Evolutionary conservation across 1,140 invertebrate genomes (phyloP), one percentile per base, ranked within the genome.

Genomic region (Triops cancriformis): DNA sequence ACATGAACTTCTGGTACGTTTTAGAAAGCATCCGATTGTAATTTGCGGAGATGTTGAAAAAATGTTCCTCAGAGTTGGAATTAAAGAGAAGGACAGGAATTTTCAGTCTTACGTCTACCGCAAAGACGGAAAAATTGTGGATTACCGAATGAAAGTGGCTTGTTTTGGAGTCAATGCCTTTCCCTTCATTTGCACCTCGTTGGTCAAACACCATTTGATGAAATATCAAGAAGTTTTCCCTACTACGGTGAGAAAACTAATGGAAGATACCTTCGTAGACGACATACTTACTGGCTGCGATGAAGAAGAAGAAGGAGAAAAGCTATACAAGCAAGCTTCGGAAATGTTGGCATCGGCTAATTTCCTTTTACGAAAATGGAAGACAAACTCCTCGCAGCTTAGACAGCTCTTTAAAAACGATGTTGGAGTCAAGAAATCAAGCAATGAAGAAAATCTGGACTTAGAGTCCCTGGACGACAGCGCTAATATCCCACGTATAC

Each of bases 251-350:
- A 26, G 7, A 23, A 31, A 26, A 26, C 12, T 73, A 26, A 73
- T 26, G 28, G 73, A 73, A 73, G 73, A 31, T 26, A 26, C 85
- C 77, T 88, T 86, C 79, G 82, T 86, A 4, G 86, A 88, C 77
- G 85, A 88, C 80, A 76, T 84, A 23, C 77, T 86, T 1, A 81
- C 82, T 27, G 84, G 85, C 28, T 80, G 81, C 12, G 78, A 78
- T 26, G 27, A 14, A 31, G 74, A 79, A 37, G 42, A 80, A 74
- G 77, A 77, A 45, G 82, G 81, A 26, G 1, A 1, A 23, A 26
- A 6, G 7, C 26, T 73, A 31, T 31, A 26, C 26, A 73, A 73
- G 28, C 3, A 26, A 26, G 27, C 27, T 28, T 2, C 23, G 27
- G 1, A 1, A 26, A 73, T 73, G 10, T 73, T 73, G 1, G 72